These are phyloP conservation scores for Smittia aterrima DNA, from an alignment of 2,888 invertebrate species.

Conservation along the genomic window DNA sequence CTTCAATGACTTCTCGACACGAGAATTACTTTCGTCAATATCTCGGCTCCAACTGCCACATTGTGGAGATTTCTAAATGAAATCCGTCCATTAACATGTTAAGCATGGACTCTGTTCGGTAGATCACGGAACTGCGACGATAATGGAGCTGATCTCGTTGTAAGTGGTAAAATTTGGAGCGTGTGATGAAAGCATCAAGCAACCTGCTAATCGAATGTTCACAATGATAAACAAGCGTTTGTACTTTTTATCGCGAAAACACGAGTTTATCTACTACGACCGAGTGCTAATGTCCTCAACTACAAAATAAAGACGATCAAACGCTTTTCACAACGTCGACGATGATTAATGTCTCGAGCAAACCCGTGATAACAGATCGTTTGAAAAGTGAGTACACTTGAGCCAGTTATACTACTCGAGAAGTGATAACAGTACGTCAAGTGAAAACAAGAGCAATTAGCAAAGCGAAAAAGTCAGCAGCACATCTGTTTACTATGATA, in stretches of 20 bases:
- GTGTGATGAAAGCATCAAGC: no score
- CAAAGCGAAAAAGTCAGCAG: neutral
- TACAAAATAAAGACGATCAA: neutral
- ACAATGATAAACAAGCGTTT: neutral
- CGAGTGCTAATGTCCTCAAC: neutral
- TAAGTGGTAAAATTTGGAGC: no score
- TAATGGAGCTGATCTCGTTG: no score
- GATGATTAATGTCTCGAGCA: neutral
- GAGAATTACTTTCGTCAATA: no score
- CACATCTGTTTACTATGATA: conserved; percentile 25
- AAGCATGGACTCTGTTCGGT: no score
- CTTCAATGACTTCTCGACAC: no score
- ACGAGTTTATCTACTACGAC: neutral
- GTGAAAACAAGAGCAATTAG: neutral
- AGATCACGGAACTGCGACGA: no score
- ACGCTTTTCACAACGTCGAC: neutral
- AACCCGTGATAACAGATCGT: neutral
- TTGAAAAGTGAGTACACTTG: neutral
- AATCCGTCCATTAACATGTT: no score
- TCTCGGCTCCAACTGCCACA: no score
- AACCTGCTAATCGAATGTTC: conserved; percentile 17
- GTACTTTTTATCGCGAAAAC: conserved; percentile 9
- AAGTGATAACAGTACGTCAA: neutral
- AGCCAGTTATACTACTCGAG: neutral
- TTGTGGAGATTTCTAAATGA: no score